Percentiles rank a stretch among this genome's conserved stretches.
Evolutionary conservation across 2,888 invertebrate species (phyloP).

Genomic region (Cerastis rubricosa): DNA sequence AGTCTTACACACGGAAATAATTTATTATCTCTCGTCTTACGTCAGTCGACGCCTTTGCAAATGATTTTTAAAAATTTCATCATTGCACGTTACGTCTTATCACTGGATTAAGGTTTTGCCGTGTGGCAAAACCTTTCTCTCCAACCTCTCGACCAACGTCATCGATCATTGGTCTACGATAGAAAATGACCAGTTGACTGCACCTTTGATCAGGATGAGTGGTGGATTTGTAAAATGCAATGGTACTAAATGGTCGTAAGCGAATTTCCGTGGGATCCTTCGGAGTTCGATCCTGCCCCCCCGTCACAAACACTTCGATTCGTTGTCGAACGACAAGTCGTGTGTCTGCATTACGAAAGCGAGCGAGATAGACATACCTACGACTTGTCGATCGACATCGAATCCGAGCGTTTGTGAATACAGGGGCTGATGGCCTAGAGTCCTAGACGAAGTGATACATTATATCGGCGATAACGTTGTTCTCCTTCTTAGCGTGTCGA

Average conservation of each 20-base stretch:
- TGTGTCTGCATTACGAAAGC: too few relatives aligned
- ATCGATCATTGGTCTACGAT: not conserved
- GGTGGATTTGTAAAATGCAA: not conserved
- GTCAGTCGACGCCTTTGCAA: not conserved
- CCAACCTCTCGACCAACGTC: not conserved
- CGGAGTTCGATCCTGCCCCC: not conserved
- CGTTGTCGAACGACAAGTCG: too few relatives aligned
- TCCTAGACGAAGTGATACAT: not conserved
- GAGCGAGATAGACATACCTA: too few relatives aligned
- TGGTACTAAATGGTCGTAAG: not conserved
- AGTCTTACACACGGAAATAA: slow-evolving; percentile 20
- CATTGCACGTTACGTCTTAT: slow-evolving; percentile 10
- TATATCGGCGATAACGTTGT: not conserved
- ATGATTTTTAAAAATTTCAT: slow-evolving; percentile 10
- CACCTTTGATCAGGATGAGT: not conserved
- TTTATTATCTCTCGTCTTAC: slow-evolving; percentile 29
- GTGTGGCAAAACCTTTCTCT: too few relatives aligned
- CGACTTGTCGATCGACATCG: too few relatives aligned
- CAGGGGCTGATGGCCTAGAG: too few relatives aligned
- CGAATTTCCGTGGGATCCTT: not conserved
- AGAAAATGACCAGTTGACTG: not conserved
- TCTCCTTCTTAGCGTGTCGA: too few relatives aligned
- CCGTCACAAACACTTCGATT: too few relatives aligned
- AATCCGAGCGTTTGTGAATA: too few relatives aligned
- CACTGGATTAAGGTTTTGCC: not conserved